Base-by-base conservation (phyloP, 2,113 vertebrate species). In the Ochotona princeps region DNA sequence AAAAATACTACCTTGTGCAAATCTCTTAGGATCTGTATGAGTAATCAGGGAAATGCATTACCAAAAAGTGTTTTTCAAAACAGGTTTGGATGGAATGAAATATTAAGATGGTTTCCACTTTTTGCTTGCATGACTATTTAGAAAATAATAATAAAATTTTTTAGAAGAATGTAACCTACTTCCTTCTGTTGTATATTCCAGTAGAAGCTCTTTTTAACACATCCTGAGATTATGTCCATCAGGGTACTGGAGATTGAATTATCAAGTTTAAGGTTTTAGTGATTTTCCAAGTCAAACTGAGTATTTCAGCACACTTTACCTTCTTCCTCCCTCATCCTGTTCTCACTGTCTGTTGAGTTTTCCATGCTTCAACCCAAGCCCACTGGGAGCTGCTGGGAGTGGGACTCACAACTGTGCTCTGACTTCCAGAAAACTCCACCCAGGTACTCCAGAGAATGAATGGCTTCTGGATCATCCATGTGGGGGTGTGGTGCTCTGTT, bases 51-150 rank as follows among this genome's bases (percentile, higher is more conserved):
- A 47, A 83, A 8, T 51, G 8, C 28, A 5, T 72, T 30, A 78
- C 73, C 84, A n/a, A 10, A 44, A 66, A 51, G 14, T 90, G 8
- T 8, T 92, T 87, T 87, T n/a, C 1, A 51, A 74, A 83, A 75
- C 18, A 38, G 7, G 25, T 26, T 80, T 63, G 65, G 23, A 79
- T 47, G 26, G 12, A 49, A 51, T 17, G 57, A 87, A 79, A 51
- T 25, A 8, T 67, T 81, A n/a, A 30, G 5, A 8, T 2, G 12
- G 5, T 75, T 85, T 80, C 47, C 82, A 18, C 17, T 32, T 20
- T 18, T 69, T 63, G 9, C 8, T 80, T 21, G 1, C 44, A 5
- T 49, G 65, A 25, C n/a, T 6, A 18, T 38, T 79, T 78, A 61
- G 75, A 92, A 65, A 70, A 28, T 18, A 30, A 20, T 74, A 57